Conservation (phyloP, 1,140 invertebrate genomes). For the Lasaia peninsularis region DNA sequence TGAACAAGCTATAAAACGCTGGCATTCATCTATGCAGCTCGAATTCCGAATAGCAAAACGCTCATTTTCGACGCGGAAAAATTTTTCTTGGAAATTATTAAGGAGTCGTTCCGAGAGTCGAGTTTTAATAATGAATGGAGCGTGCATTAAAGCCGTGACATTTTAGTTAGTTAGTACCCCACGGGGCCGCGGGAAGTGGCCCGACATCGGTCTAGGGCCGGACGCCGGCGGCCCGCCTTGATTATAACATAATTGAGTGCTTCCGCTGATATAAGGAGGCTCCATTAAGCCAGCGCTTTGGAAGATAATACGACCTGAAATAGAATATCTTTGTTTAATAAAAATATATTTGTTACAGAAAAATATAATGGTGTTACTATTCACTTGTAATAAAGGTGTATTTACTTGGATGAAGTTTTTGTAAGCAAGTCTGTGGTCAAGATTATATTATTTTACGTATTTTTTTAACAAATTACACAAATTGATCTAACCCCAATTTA, state of each 20-base stretch:
- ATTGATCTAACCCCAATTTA: no score
- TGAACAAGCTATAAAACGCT: neutral
- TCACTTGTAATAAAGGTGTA: no score
- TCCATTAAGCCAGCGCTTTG: slow-evolving; percentile 28
- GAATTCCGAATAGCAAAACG: slow-evolving; percentile 1
- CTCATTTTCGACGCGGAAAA: slow-evolving; percentile 29
- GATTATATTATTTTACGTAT: no score
- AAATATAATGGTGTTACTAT: no score
- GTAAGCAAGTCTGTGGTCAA: no score
- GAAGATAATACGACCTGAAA: slow-evolving; percentile 25
- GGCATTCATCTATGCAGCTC: neutral
- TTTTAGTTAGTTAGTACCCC: slow-evolving; percentile 28
- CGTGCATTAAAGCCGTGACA: slow-evolving; percentile 35
- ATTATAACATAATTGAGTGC: slow-evolving; percentile 56
- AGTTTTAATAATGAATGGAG: slow-evolving; percentile 35
- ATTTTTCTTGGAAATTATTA: slow-evolving; percentile 28
- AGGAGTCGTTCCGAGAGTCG: slow-evolving; percentile 29
- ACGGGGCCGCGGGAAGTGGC: slow-evolving; percentile 19
- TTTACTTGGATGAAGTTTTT: no score
- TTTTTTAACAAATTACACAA: no score
- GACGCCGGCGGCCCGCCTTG: slow-evolving; percentile 34
- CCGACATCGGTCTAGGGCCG: slow-evolving; percentile 22
- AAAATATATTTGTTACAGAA: neutral
- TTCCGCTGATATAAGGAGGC: slow-evolving; percentile 41
- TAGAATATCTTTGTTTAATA: slow-evolving; percentile 20